Base-by-base conservation (phyloP, 2,113 vertebrate genomes). In the Nibea albiflora region DNA sequence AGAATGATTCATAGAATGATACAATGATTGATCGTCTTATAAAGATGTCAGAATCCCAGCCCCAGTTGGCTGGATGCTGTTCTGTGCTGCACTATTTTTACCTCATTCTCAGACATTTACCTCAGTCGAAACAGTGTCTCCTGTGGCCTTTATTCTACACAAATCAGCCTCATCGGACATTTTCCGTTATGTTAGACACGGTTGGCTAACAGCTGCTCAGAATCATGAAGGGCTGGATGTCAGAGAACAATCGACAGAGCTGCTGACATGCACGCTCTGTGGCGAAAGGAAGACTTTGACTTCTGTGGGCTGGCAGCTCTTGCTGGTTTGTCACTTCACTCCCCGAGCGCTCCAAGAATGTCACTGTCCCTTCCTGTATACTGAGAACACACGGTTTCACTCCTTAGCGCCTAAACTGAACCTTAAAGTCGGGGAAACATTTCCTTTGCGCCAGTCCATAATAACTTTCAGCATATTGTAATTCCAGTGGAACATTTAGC, bases 41-140 rank as follows among this genome's bases (percentile, higher is more conserved):
- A 75, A 68, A 68, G 4, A 64, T 15, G 50, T 7, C 44, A 65
- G 73, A 61, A 50, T 8, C n/a, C 28, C 56, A 60, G 39, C 4
- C 67, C 54, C 46, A 46, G 50, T 83, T 71, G 31, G 56, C 10
- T 42, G 16, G 7, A 53, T 1, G 14, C 15, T 35, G 39, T 68
- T 52, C 57, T 56, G 20, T 11, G 60, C 39, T 42, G 39, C 61
- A 49, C 72, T 44, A 14, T 73, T 64, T 70, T 56, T 73, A 81
- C 57, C 39, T 81, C 22, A n/a, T 84, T 78, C 73, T 80, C 73
- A 85, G 80, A 88, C 57, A 58, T 85, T 73, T 54, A 78, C 68
- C 60, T 79, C 69, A 67, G 69, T 63, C 3, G 2, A 70, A 19
- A 11, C 62, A 66, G 17, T 0, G 20, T 80, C 81, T 88, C 76